Base-by-base conservation (phyloP, 2,797 vertebrate species). In the Pristis pectinata region DNA sequence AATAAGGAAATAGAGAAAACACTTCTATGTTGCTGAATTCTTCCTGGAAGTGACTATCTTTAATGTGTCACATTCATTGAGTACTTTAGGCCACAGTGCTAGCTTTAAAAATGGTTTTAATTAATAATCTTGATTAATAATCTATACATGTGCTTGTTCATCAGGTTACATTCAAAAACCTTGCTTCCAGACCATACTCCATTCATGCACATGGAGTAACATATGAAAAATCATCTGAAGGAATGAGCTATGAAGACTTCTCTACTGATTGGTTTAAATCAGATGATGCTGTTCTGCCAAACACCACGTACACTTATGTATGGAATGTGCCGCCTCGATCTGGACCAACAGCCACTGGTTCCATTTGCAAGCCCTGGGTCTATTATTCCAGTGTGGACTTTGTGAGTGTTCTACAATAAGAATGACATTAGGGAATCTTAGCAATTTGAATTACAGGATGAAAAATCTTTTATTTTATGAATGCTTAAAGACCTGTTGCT, bases 191-290 rank as follows among this genome's bases (percentile, higher is more conserved):
- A 94, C 97, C 98, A 0, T 99, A 97, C 96, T 99, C 99, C 30
- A 95, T 99, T 94, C 99, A 99, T 95, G 98, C 98, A 44, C 99
- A 99, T 4, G 99, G 99, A 2, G 98, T 99, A 94, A 95, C 97
- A 64, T 99, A 99, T 95, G 97, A 98, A 91, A 99, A 99, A 95
- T 98, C 97, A 79, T 98, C 98, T n/a, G 99, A 99, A 95, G 99
- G 99, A 94, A 97, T 98, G 87, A 95, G 96, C 94, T 99, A 99
- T 1, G 98, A 98, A 8, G 99, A 99, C 94, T 97, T 96, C 1
- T 99, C 98, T 87, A 96, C 96, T 15, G 96, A 98, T 87, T 99
- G 98, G 98, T 98, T 97, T 95, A 97, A 98, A 95, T 97, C 97
- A 10, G 99, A 99, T 85, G 97, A 98, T 9, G 97, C 97, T 53